These are phyloP conservation scores for Girardinus metallicus DNA, from an alignment of 2,797 vertebrate species.

Conservation along the genomic window DNA sequence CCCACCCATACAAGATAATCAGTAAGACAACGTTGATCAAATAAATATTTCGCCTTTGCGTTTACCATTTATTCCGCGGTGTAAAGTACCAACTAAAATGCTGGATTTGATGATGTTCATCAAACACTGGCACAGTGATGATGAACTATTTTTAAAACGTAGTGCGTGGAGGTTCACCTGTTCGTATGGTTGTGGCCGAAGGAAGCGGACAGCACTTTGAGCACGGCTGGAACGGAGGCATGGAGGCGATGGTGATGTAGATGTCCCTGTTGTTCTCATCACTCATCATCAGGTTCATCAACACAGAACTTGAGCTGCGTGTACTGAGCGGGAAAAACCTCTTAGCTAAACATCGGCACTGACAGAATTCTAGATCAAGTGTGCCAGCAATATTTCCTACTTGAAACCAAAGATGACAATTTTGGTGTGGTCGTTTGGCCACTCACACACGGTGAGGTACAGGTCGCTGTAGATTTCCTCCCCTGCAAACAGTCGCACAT, in stretches of 20 bases:
- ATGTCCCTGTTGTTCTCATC: conserved; percentile 95
- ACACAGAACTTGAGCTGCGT: conserved; percentile 87
- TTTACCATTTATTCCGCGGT: too few species aligned
- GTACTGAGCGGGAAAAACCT: conserved; percentile 76
- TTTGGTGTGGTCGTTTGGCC: conserved; percentile 93
- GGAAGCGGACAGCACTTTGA: conserved; percentile 81
- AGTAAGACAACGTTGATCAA: too few species aligned
- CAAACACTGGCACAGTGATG: too few species aligned
- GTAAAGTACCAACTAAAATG: too few species aligned
- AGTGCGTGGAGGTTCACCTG: conserved; percentile 73
- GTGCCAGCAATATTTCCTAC: conserved; percentile 72
- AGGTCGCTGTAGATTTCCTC: conserved; percentile 95
- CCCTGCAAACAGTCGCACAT: conserved; percentile 91
- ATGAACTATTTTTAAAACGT: too few species aligned
- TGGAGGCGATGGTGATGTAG: conserved; percentile 90
- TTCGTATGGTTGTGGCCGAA: conserved; percentile 76
- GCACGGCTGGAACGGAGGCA: conserved; percentile 85
- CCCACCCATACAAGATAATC: too few species aligned
- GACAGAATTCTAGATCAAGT: background rate
- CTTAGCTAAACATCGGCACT: background rate
- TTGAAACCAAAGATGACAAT: conserved; percentile 97
- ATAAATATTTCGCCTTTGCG: too few species aligned
- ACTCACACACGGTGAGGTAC: conserved; percentile 94
- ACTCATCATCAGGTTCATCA: conserved; percentile 94
- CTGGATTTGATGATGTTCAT: too few species aligned